Evolutionary conservation across 2,797 vertebrate genomes (phyloP).

Genomic region (Hypotaenidia philippensis): DNA sequence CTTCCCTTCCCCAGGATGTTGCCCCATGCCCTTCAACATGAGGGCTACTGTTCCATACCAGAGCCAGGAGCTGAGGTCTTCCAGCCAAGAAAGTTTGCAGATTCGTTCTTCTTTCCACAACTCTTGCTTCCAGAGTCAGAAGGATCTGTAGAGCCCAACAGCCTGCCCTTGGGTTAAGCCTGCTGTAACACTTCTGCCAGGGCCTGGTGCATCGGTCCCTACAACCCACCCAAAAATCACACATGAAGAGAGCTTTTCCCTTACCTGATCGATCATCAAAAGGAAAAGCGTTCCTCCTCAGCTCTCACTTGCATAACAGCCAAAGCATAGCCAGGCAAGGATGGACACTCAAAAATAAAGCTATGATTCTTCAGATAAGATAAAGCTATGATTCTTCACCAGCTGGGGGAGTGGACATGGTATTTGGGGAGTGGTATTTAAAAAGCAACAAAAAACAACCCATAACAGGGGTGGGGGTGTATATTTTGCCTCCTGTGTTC

Average conservation of each 20-base stretch:
- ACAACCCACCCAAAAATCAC: background rate
- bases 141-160: background rate
- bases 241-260: background rate
- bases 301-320: accelerated
- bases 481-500: background rate
- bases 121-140: background rate
- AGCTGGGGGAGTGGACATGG: accelerated
- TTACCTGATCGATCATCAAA: background rate
- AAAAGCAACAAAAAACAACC: background rate
- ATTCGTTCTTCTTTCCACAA: background rate
- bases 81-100: background rate
- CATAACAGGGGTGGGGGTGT: no score
- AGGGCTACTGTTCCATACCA: background rate
- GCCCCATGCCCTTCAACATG: background rate
- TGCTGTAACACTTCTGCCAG: background rate
- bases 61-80: background rate
- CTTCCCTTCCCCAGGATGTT: background rate
- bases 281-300: background rate
- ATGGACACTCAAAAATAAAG: background rate
- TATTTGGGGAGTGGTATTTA: background rate
- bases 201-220: background rate
- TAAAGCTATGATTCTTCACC: background rate
- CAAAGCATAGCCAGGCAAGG: background rate
- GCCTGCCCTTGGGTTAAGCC: background rate
- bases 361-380: background rate